Evolutionary conservation across 1,140 invertebrate genomes (phyloP).

Genomic region (Ips typographus): DNA sequence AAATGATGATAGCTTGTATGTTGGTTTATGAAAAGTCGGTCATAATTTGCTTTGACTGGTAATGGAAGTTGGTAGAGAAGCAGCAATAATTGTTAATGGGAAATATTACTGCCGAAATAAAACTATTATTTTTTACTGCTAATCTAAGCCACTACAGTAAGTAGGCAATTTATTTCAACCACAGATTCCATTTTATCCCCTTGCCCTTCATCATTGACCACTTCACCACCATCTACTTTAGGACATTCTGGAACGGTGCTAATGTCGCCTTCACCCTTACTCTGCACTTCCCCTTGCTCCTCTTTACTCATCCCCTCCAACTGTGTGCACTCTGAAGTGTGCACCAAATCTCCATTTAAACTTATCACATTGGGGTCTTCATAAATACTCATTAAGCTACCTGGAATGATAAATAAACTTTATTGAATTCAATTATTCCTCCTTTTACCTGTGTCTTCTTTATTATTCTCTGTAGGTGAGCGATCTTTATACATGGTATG

Average conservation of each 20-base stretch:
- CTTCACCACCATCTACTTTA: constrained; percentile 4
- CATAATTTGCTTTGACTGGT: not conserved
- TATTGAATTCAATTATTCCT: not conserved
- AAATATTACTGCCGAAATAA: not conserved
- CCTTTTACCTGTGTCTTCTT: constrained; percentile 13
- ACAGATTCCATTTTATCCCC: not conserved
- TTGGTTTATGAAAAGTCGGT: not conserved
- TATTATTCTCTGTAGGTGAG: not conserved
- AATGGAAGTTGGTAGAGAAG: not conserved
- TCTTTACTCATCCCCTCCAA: not conserved
- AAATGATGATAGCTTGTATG: constrained; percentile 2
- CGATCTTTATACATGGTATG: constrained; percentile 26
- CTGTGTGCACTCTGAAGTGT: not conserved
- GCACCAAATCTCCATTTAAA: constrained; percentile 1
- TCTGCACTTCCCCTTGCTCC: not conserved
- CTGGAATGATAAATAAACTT: not conserved
- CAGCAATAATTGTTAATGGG: not conserved
- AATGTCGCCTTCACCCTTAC: not conserved
- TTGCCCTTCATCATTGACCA: not conserved
- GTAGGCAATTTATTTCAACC: not conserved
- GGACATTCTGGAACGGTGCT: not conserved
- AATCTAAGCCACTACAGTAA: not conserved
- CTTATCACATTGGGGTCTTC: constrained; percentile 22
- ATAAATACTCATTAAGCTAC: constrained; percentile 13
- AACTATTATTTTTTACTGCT: not conserved